phyloP scores from a whole-genome alignment of 1,140 invertebrate genomes.

The Galendromus occidentalis region DNA sequence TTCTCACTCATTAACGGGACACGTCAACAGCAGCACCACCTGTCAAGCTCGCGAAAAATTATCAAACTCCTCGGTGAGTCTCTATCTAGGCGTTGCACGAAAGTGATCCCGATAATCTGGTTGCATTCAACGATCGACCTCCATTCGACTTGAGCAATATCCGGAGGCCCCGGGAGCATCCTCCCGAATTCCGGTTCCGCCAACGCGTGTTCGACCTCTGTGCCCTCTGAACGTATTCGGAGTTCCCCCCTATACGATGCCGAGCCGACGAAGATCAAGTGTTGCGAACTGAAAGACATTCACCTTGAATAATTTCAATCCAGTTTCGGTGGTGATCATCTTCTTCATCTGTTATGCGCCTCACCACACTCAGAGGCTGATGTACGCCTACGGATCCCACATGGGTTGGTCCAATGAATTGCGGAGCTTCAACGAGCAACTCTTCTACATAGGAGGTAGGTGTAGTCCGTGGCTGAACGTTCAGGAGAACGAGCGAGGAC shows the following conservation, averaged over 20 bases:
- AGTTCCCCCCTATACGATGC: too few species aligned
- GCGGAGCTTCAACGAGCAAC: slow-evolving; percentile 14
- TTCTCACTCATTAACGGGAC: slow-evolving; percentile 5
- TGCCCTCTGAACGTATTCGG: too few species aligned
- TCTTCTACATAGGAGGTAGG: slow-evolving; percentile 31
- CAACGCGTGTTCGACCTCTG: not conserved
- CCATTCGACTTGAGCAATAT: too few species aligned
- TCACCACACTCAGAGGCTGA: slow-evolving; percentile 60
- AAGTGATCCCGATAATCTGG: too few species aligned
- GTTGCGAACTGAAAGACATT: too few species aligned
- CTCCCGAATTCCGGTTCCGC: too few species aligned
- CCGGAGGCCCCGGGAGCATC: too few species aligned
- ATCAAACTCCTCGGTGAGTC: slow-evolving; percentile 9
- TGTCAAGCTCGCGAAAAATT: slow-evolving; percentile 2
- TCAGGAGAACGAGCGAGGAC: too few species aligned
- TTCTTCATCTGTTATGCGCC: slow-evolving; percentile 84
- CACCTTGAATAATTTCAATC: not conserved
- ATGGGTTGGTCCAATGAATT: slow-evolving; percentile 13
- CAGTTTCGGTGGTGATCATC: slow-evolving; percentile 33
- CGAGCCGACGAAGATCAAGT: too few species aligned
- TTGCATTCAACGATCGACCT: too few species aligned
- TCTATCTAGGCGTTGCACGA: too few species aligned
- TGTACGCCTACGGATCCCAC: slow-evolving; percentile 43
- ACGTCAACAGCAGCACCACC: slow-evolving; percentile 2
- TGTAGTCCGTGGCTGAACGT: not conserved